Evolutionary conservation across 2,888 invertebrate genomes (phyloP), one percentile per base, ranked within the genome.

Genomic region (Agrilus mali): DNA sequence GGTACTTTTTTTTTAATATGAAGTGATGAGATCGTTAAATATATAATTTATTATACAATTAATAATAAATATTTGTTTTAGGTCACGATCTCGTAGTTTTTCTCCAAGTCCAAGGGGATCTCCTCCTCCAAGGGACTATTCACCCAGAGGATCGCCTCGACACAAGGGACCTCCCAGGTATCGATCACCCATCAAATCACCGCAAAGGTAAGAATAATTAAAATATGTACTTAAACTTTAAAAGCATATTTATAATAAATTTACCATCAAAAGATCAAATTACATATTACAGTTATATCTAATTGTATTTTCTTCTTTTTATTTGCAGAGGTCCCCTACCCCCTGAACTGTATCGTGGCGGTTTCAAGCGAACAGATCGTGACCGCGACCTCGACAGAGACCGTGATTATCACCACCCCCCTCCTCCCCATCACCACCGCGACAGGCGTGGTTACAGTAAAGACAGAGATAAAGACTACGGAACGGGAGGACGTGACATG

Each of bases 81-180:
- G 80, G 61, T 80, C 80, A 50, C 73, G 81, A 48, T 80, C 81
- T 14, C 65, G 75, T 50, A 80, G 81, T 22, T 71, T 71, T 46
- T 73, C 74, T 50, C 70, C 77, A 63, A 66, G 77, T 64, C 55
- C 75, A 59, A 57, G 62, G 66, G 61, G 67, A 42, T 67, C 71
- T 45, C 62, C 71, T 45, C 62, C 63, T 40, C 58, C 59, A 51
- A 55, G 63, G 53, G 61, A 63, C 42, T 60, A 60, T 51, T 61
- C 65, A 17, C 60, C 64, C 45, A 59, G 64, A 53, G 58, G 60
- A 33, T 60, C 62, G 37, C 60, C 63, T 36, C 48, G 48, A 32
- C 51, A 54, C 37, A 53, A 56, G 39, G 48, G 55, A 41, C 69
- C 70, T 16, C 59, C 63, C 48, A 69, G 73, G 36, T 73, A 68